Base-by-base conservation (phyloP, 2,888 invertebrate species). In the Tiliacea citrago region DNA sequence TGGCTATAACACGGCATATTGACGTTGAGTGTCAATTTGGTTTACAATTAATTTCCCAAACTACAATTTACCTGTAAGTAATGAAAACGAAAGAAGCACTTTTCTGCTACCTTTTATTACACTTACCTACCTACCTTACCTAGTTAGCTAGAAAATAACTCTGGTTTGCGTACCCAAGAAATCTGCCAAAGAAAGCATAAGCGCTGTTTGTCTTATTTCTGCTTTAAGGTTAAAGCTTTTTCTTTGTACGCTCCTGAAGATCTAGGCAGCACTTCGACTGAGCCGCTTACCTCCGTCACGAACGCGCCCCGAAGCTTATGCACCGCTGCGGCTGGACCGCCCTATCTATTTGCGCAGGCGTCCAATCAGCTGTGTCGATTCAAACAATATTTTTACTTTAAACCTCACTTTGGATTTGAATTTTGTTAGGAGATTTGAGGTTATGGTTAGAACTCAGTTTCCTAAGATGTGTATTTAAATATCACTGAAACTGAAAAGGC, bases 301-400 rank as follows among this genome's bases (percentile, higher is more conserved):
- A 86, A 86, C 79, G 83, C 90, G 87, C 86, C 84, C 77, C 86
- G 82, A 84, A 89, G 91, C 91, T 91, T 92, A 91, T 89, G 89
- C 88, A 86, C 87, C 82, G 81, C 82, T 85, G 85, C 68, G 79
- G 83, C 84, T 79, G 83, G 88, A 85, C 88, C 86, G 81, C 86
- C 89, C 91, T 94, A 95, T 94, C 94, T 94, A 92, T 94, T 93
- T 93, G 90, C 88, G 86, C 93, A 93, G 92, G 90, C 92, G 90
- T 91, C 88, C 90, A 89, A 90, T 91, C 88, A 84, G 82, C 82
- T 82, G 81, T 87, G 82, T 86, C 85, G 83, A 86, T 86, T 85
- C 79, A 76, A 83, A 86, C 84, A 87, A 86, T 88, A 88, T 87
- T 88, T 88, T 85, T 35, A 72, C 70, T 82, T 79, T 67, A 77